Base-by-base conservation (phyloP, 2,113 vertebrate species). In the Sarotherodon lohbergeri region DNA sequence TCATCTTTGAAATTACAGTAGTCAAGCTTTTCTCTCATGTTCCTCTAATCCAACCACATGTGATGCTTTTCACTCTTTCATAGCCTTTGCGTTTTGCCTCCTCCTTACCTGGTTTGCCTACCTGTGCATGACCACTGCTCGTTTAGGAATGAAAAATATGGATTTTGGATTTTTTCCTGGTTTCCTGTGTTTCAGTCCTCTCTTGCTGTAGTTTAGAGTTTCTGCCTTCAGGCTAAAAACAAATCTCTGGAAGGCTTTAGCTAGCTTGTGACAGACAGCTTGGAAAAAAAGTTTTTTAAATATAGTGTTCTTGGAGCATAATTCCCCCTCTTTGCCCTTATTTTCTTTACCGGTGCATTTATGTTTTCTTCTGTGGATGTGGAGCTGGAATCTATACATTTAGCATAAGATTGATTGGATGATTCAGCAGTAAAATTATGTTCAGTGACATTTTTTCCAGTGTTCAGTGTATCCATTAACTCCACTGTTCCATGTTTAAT, bases 1-100 rank as follows among this genome's bases (percentile, higher is more conserved):
- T 50, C 71, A 50, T 50, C 43, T 78, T 78, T 78, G 73, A 52
- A 78, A 50, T 78, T 50, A 19, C 73, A 78, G 73, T 52, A 12
- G 27, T 78, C 16, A 48, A 12, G 71, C 41, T 48, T 76, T 48
- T 48, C 14, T 46, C 22, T 48, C 41, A 48, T 17, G 9, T 76
- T 71, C 66, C 4, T 71, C 12, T 24, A 22, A 43, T 43, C 36
- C 12, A 71, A 41, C 63, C 19, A 0, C 16, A 41, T 11, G 14
- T 32, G 68, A 17, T 27, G 41, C 7, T 48, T 76, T 5, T 17
- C 22, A 29, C 68, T 76, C 7, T 1, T 46, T 43, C 43, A 76
- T 1, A 10, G 71, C 16, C 14, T 48, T 76, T 19, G 43, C 24
- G 0, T 19, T 48, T 76, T 76, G 14, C 43, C 0, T 50, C 43